phyloP scores from a whole-genome alignment of 1,140 invertebrate species.

The Formica exsecta region DNA sequence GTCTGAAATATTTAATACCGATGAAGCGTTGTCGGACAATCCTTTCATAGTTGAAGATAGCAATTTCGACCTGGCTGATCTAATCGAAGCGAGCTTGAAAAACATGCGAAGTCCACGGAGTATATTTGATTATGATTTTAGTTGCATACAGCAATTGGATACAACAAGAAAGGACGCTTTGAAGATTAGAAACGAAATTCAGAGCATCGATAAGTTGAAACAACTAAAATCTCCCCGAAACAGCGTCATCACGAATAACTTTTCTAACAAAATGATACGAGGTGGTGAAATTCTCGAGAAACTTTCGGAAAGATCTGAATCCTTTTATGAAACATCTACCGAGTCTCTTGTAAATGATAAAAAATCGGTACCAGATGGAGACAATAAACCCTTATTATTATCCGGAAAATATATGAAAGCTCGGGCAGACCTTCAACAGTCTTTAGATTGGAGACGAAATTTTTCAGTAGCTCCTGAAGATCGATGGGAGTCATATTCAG shows the following conservation, averaged over 20 bases:
- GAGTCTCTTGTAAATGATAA: conserved; percentile 35
- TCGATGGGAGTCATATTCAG: not conserved
- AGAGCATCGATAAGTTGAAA: conserved; percentile 4
- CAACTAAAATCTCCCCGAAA: not conserved
- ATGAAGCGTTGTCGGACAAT: not conserved
- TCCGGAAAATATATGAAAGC: not conserved
- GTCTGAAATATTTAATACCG: conserved; percentile 62
- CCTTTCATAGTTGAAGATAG: conserved; percentile 6
- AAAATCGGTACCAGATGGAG: not conserved
- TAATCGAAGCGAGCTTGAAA: conserved; percentile 70
- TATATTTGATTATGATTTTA: conserved; percentile 68
- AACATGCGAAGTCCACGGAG: conserved; percentile 61
- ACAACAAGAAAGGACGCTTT: not conserved
- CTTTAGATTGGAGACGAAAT: conserved; percentile 14
- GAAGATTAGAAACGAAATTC: not conserved
- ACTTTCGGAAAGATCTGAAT: conserved; percentile 64
- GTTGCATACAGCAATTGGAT: conserved; percentile 38
- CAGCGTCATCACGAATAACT: not conserved
- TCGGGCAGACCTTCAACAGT: conserved; percentile 8
- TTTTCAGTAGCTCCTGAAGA: not conserved
- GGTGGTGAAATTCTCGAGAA: conserved; percentile 24
- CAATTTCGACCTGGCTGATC: conserved; percentile 58
- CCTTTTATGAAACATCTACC: conserved; percentile 39
- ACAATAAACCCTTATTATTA: not conserved
- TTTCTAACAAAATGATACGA: not conserved